Conservation (phyloP, 2,113 vertebrate species). For the Takifugu bimaculatus region DNA sequence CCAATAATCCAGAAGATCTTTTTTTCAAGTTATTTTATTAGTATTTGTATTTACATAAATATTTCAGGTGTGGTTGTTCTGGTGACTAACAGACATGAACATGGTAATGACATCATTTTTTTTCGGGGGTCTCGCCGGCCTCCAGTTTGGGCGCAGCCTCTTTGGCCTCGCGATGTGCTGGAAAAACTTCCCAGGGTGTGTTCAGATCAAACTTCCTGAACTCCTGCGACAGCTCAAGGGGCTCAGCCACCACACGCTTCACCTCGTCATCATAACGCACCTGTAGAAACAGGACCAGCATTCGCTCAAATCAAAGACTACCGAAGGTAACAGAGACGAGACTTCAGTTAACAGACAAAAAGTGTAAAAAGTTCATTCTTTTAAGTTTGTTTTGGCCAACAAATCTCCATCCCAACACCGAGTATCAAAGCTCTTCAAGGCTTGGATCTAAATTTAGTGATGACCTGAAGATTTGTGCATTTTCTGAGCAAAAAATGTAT, state of each 20-base stretch:
- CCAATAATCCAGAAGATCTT: too few species aligned
- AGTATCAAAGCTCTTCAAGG: too few species aligned
- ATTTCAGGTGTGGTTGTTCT: conserved; percentile 19
- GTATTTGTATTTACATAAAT: conserved; percentile 79
- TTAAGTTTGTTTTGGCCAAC: not conserved
- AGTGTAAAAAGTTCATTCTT: not conserved
- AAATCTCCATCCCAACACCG: not conserved
- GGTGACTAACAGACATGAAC: not conserved
- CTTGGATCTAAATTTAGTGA: too few species aligned
- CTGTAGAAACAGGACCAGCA: conserved; percentile 59
- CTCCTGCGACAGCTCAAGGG: conserved; percentile 92
- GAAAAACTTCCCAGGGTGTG: conserved; percentile 95
- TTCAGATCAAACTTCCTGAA: conserved; percentile 97
- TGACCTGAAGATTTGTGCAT: too few species aligned
- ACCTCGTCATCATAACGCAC: conserved; percentile 94
- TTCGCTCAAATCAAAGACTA: too few species aligned
- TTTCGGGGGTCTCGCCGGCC: conserved; percentile 80
- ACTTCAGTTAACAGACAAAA: too few species aligned
- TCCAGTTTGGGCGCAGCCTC: conserved; percentile 81
- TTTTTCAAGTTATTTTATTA: conserved; percentile 27
- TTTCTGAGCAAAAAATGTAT: conserved; percentile 5
- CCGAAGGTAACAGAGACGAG: too few species aligned
- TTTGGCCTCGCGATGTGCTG: conserved; percentile 82
- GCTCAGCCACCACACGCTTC: conserved; percentile 96
- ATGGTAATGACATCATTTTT: conserved; percentile 68